phyloP scores from a whole-genome alignment of 2,113 vertebrate species.

The Pterocles burchelli region DNA sequence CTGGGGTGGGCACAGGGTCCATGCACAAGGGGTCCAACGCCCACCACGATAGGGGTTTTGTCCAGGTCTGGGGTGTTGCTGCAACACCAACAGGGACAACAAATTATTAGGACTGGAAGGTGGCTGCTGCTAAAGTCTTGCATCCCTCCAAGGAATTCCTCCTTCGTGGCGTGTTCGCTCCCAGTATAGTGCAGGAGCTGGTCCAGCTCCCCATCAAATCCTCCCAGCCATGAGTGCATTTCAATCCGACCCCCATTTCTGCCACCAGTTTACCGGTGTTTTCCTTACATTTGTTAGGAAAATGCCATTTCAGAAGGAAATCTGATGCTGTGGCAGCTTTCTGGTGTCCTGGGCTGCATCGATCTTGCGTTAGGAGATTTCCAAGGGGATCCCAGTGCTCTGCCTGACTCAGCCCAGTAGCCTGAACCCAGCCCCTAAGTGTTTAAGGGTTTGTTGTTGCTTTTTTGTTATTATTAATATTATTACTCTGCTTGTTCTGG shows the following conservation, averaged over 20 bases:
- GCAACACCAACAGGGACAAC: not conserved
- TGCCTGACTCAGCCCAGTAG: not conserved
- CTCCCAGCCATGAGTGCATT: not conserved
- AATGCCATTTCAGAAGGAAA: not conserved
- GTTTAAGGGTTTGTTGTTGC: not conserved
- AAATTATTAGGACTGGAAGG: not conserved
- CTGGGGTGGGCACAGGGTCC: accelerated
- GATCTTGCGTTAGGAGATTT: accelerated
- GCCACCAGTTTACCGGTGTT: accelerated
- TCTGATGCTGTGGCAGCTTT: not conserved
- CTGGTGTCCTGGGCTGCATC: not conserved
- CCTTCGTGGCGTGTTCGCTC: accelerated
- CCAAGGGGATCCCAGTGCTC: not conserved
- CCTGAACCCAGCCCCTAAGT: not conserved
- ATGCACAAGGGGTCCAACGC: accelerated
- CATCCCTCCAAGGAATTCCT: not conserved
- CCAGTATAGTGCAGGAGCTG: accelerated
- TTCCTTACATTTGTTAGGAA: not conserved
- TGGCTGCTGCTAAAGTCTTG: not conserved
- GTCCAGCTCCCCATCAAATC: not conserved
- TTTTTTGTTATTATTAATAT: constrained; percentile 36
- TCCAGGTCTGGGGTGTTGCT: not conserved
- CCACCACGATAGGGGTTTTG: accelerated
- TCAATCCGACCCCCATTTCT: not conserved
- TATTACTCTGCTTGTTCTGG: constrained; percentile 34